Base-by-base conservation (phyloP, 2,797 vertebrate species). In the Falco berigora region DNA sequence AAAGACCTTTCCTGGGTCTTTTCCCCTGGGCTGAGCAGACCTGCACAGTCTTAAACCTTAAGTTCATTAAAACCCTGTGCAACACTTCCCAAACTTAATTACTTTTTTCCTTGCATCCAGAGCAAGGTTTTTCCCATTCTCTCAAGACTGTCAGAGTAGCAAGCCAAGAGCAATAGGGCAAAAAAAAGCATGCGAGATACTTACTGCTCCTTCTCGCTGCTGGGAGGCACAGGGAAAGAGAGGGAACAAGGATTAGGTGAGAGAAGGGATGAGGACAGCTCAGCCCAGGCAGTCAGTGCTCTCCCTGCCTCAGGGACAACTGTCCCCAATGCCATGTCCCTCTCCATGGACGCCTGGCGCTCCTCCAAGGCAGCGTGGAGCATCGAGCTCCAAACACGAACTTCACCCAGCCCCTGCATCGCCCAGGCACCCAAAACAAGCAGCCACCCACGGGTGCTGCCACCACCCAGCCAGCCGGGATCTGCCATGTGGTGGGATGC, bases 131-230 rank as follows among this genome's bases (percentile, higher is more conserved):
- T 18, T 4, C 18, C 6, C 15, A 6, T 15, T 40, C 32, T 62
- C 50, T 27, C 14, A 32, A 13, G 63, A 9, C n/a, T 1, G 0
- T 28, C 23, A 15, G n/a, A 72, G 49, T 1, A 24, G 22, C 42
- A 36, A 34, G 27, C 5, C 36, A 92, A 76, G 42, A 71, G 42
- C 46, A 53, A 69, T 2, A 58, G 44, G 49, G 9, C 6, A 17
- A 73, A 82, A 58, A 81, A 49, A 81, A 86, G 2, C 22, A 47
- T 88, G 18, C 3, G 10, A 63, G 81, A 82, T 98, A 98, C 98
- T 98, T 88, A 98, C 98, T 98, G 98, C 94, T 98, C 98, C 94
- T 98, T 98, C 93, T 98, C 98, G 8, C 98, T 98, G 96, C 69
- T 87, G 89, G 96, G 71, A 96, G 30, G 97, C 96, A 90, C 63